A percentile compares a stretch with the other conserved stretches of the same genome.
Conservation (phyloP, 2,888 invertebrate genomes). For the Agrotis clavis region DNA sequence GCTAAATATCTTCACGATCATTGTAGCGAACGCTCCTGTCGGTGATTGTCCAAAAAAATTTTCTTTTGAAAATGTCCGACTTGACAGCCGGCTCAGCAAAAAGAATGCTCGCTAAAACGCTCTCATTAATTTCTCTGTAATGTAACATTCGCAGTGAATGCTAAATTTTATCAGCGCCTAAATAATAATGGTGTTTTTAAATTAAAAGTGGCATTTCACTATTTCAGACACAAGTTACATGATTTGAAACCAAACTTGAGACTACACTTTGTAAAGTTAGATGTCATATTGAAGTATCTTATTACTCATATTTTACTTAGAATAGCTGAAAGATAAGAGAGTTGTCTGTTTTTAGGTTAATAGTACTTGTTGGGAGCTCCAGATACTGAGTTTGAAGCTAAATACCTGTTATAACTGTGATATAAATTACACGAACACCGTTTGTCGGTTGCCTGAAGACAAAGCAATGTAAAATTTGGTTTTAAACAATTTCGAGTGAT, state of each 20-base stretch:
- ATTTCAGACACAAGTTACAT: no score
- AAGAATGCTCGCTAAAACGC: no score
- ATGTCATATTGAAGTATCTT: not conserved
- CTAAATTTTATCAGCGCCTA: no score
- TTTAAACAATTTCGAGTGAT: not conserved
- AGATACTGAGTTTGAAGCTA: not conserved
- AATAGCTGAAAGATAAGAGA: not conserved
- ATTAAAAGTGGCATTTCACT: not conserved
- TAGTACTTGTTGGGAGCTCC: not conserved
- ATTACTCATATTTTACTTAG: not conserved
- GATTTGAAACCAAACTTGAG: not conserved
- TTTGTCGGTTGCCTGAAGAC: not conserved
- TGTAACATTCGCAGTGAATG: no score
- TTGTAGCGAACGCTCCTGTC: no score
- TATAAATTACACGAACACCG: not conserved
- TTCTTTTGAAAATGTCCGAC: no score
- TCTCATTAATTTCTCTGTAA: no score
- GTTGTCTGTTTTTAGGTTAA: not conserved
- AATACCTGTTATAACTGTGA: not conserved
- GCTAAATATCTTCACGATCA: no score
- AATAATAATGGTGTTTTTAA: no score
- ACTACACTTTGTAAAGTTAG: no score
- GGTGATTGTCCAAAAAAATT: no score
- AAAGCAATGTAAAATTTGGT: not conserved
- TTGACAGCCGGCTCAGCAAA: no score